phyloP scores from a whole-genome alignment of 1,140 invertebrate species.

The Chlorops oryzae region DNA sequence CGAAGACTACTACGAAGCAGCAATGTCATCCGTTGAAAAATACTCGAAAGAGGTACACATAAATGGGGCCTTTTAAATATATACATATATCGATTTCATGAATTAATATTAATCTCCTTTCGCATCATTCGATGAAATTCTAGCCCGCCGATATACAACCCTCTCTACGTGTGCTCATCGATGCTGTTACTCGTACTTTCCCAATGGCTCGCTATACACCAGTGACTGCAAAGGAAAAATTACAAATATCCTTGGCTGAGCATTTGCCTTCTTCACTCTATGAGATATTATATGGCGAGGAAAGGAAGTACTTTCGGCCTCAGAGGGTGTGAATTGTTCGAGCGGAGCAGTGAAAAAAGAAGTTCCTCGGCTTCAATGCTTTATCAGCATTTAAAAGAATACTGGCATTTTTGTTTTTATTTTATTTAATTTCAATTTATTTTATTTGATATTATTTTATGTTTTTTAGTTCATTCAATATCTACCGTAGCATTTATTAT shows the following conservation, averaged over 20 bases:
- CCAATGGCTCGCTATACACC: slow-evolving; percentile 73
- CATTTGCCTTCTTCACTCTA: slow-evolving; percentile 71
- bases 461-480: no score
- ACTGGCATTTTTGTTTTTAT: no score
- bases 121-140: no score
- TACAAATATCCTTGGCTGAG: slow-evolving; percentile 69
- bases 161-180: slow-evolving; percentile 63
- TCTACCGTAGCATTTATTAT: no score
- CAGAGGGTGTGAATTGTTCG: no score
- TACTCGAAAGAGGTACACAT: slow-evolving; percentile 57
- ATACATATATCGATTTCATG: no score
- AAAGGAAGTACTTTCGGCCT: slow-evolving; percentile 35
- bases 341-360: no score
- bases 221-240: slow-evolving; percentile 65
- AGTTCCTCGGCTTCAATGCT: no score
- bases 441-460: no score
- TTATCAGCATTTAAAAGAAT: no score
- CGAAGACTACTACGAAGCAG: slow-evolving; percentile 72
- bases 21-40: slow-evolving; percentile 67
- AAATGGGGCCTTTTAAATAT: not conserved
- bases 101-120: no score
- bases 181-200: slow-evolving; percentile 72
- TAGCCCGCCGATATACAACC: slow-evolving; percentile 66
- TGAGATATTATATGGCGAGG: slow-evolving; percentile 53
- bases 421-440: no score